Base-by-base conservation (phyloP, 2,888 invertebrate species). In the Amphipoea oculea region DNA sequence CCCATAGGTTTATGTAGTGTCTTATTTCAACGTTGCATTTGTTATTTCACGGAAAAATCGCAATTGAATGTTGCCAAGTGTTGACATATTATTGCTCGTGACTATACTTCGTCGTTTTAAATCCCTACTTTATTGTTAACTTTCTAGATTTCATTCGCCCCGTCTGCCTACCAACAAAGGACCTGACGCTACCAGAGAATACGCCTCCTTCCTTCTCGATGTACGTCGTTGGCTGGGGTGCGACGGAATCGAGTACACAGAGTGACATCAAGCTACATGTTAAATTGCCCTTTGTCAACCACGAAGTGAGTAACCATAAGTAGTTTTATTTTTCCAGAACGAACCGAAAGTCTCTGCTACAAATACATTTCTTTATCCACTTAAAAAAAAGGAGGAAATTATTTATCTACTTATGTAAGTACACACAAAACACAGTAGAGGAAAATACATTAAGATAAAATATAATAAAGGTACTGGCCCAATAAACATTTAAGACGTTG, bases 71-170 rank as follows among this genome's bases (percentile, higher is more conserved):
- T n/a, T n/a, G n/a, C n/a, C n/a, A n/a, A n/a, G n/a, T n/a, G n/a
- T n/a, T n/a, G n/a, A n/a, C n/a, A n/a, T n/a, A n/a, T n/a, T n/a
- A n/a, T n/a, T n/a, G n/a, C n/a, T n/a, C n/a, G n/a, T n/a, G n/a
- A n/a, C n/a, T 0, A 20, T 23, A 36, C 36, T 23, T 51, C 9
- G 4, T 23, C 14, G 4, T 23, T 36, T 4, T 5, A 14, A 73
- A 40, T n/a, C 4, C 3, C 9, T 20, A 54, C 2, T n/a, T 36
- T 14, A 51, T 79, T 73, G 5, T 51, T 60, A 20, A 42, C 29
- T 42, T 85, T 86, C 7, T 68, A 86, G 86, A 83, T 45, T 86
- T 86, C 63, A 86, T 86, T 20, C 86, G 86, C 4, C 86, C 86
- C 12, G 42, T 86, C 14, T 86, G 86, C 57, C 48, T 86, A 6